Base-by-base conservation (phyloP, 2,113 vertebrate genomes). In the Pseudorectes ferrugineus region DNA sequence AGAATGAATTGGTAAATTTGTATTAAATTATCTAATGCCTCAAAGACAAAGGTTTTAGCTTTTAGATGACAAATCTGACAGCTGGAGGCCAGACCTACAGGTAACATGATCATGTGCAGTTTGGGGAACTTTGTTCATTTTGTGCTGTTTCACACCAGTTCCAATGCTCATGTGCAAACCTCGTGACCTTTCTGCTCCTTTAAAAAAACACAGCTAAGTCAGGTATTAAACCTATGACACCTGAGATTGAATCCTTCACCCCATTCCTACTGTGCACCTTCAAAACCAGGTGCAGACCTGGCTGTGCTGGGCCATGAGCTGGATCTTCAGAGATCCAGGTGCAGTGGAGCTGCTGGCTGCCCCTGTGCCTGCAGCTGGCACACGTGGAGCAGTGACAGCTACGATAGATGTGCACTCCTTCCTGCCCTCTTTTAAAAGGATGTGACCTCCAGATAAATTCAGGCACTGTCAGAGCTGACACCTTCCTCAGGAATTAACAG, bases 401-500 rank as follows among this genome's bases (percentile, higher is more conserved):
- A 68, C 54, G 38, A 25, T 19, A 26, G 70, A 46, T 23, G 16
- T 22, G 4, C 57, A 4, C 82, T 96, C 86, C 68, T 54, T 83
- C 65, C 87, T 94, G 45, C 58, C 58, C 57, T 76, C 28, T 36
- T 68, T 58, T 72, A 31, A 93, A 96, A 88, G 87, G 67, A 87
- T 92, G 63, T 77, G 38, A 36, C 80, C 85, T 93, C 40, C 67
- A 78, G 93, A 54, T 82, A 95, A 91, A 97, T 66, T 38, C 72
- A 65, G 75, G 26, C 49, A 9, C 54, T 94, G 68, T 81, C 89
- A 96, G 83, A 95, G 89, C 26, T 61, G 89, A 95, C 84, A 85
- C 43, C 25, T 85, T 49, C 5, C 42, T 59, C 20, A n/a, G 36
- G 83, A 90, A 88, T 91, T 92, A 95, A 85, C 59, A 81, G 73